Percentiles rank a stretch among this genome's conserved stretches.
These are phyloP conservation scores for Neoseiulus cucumeris DNA, from an alignment of 1,140 invertebrate genomes.

Conservation along the genomic window DNA sequence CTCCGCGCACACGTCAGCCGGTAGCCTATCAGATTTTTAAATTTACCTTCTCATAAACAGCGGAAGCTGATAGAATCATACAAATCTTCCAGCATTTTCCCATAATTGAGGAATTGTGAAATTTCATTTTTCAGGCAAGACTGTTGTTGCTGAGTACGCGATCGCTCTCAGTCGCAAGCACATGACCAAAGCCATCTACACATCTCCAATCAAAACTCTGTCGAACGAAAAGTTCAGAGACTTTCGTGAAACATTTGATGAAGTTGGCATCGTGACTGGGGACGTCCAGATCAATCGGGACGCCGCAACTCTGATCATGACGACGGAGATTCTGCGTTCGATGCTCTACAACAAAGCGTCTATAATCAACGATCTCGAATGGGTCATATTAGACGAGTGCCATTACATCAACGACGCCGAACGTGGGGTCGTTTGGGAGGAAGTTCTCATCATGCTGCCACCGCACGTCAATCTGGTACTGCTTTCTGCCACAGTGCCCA, in stretches of 20 bases:
- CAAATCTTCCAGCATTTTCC: no score
- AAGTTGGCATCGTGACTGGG: conserved; percentile 32
- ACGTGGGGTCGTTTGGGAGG: conserved; percentile 98
- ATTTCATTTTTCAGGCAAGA: conserved; percentile 39
- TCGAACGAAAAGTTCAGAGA: conserved; percentile 99
- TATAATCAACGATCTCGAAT: conserved; percentile 83
- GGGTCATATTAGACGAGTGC: conserved; percentile 98
- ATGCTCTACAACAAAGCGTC: conserved; percentile 94
- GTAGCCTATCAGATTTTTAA: conserved; percentile 26
- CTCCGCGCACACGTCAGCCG: conserved; percentile 94
- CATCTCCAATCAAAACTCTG: conserved; percentile 95
- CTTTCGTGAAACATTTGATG: conserved; percentile 47
- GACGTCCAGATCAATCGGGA: conserved; percentile 73
- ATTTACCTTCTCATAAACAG: no score
- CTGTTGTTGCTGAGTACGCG: conserved; percentile 96
- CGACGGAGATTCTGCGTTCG: conserved; percentile 86
- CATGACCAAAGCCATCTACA: conserved; percentile 85
- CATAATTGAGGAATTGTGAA: no score
- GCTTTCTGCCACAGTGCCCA: conserved; percentile 93
- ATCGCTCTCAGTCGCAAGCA: conserved; percentile 72
- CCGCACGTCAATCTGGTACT: conserved; percentile 86
- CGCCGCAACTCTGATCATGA: conserved; percentile 93
- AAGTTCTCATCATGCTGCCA: conserved; percentile 86
- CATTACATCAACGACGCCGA: conserved; percentile 97
- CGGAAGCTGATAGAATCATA: no score